Evolutionary conservation across 2,888 invertebrate genomes (phyloP), one percentile per base, ranked within the genome.

Genomic region (Caenorhabditis sp.): DNA sequence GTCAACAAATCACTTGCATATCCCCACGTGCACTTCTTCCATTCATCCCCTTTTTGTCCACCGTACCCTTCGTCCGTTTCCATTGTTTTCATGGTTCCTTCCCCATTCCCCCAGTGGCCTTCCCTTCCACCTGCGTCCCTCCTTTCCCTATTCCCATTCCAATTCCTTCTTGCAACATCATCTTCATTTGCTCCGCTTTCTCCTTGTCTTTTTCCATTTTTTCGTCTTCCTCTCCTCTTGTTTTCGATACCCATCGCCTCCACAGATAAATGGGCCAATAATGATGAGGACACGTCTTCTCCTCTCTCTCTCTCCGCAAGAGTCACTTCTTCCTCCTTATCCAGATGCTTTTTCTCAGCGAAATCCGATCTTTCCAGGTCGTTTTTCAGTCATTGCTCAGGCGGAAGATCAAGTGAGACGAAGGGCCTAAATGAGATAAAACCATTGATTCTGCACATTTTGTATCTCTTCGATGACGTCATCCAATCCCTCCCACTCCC

Each of bases 351-450:
- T 44, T 47, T 11, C 20, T 67, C 37, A 15, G 32, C 47, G 69
- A 69, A 69, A 69, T 60, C 69, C 44, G 69, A 69, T 58, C 37
- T 35, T 58, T 60, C 18, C 24, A 35, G 28, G 47, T 60, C 60
- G 51, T 60, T 50, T 37, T 47, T 51, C 69, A 18, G 20, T 69
- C 32, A 6, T 32, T 9, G n/a, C n/a, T n/a, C n/a, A 50, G 68
- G 58, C 47, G 50, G 58, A 69, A 69, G 68, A 69, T 58, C 50
- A n/a, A n/a, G n/a, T n/a, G 68, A 68, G 13, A n/a, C 18, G 68
- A 47, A 44, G 18, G 11, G 15, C 51, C 22, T 24, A 35, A 37
- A 24, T 44, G 18, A 4, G 20, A 62, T 47, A 47, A n/a, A 32
- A 24, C 20, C n/a, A n/a, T n/a, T 4, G 32, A 40, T 40, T 40